Base-by-base conservation (phyloP, 2,888 invertebrate genomes). In the Noctua comes region DNA sequence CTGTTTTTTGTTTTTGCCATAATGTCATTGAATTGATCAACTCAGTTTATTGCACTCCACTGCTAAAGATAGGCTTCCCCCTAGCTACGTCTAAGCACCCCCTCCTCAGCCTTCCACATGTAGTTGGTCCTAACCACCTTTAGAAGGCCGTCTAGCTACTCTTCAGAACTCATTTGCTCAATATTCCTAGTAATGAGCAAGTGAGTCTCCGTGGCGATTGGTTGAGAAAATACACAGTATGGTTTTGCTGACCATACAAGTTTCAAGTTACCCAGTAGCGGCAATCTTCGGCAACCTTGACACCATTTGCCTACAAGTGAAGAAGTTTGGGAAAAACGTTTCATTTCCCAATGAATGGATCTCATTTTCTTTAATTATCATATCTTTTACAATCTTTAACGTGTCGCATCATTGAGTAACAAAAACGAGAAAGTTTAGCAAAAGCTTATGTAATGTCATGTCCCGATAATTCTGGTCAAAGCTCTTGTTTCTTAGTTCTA, bases 381-480 rank as follows among this genome's bases (percentile, higher is more conserved):
- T n/a, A 43, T 43, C 16, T 43, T 66, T 43, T n/a, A 43, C 8
- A 18, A 66, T 46, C 31, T 69, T 46, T 76, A 27, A 76, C n/a
- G 36, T 24, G 48, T 66, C 51, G 27, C 31, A 57, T 66, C n/a
- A 79, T 88, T 85, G 74, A 62, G 76, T 74, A 88, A 77, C 68
- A 59, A 66, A 66, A 76, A 69, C 74, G 69, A 77, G 83, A 79
- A 80, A 86, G 88, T 78, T 77, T 64, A 51, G 64, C 43, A 54
- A 48, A 43, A 82, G 77, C 68, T 86, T 77, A 62, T 66, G 77
- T 65, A 88, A 82, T 62, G 68, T 85, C 57, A 69, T 82, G 69
- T 84, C 46, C 83, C 86, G 83, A 84, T 84, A 71, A 86, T 70
- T 86, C 16, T 51, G 62, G 27, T 69, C 59, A 70, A 76, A 77